Evolutionary conservation across 2,888 invertebrate genomes (phyloP), one percentile per base, ranked within the genome.

Genomic region (Sminthurides aquaticus): DNA sequence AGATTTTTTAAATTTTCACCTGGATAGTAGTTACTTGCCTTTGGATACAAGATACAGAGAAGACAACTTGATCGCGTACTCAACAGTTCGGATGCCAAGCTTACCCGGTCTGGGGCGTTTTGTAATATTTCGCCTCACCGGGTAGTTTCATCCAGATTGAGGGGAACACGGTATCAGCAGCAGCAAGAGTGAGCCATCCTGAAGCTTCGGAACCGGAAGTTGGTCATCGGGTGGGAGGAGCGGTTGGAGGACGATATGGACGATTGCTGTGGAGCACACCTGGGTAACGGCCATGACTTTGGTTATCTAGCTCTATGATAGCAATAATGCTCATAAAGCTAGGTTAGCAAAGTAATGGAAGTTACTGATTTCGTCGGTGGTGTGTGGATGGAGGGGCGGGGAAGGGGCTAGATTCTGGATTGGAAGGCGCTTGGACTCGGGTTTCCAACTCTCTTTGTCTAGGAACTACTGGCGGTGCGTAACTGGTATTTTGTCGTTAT

Each of bases 381-480:
- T 8, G 20, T 24, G 24, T 20, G 27, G 55, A 43, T n/a, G 24
- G 43, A 29, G 43, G 60, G 3, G 49, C 27, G 22, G 18, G 34
- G 60, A 20, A 20, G 8, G 11, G n/a, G n/a, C n/a, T n/a, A n/a
- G n/a, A n/a, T n/a, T n/a, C n/a, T n/a, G n/a, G 25, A 25, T 56
- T 56, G 26, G n/a, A 58, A 43, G n/a, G 57, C 26, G 18, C 26
- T 34, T 34, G 43, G 43, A 34, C 52, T 52, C 52, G 20, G 56
- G 59, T 55, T 43, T 52, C 60, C 59, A 70, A 66, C 68, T 69
- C 70, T 66, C 72, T 74, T 74, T 73, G 72, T 71, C 72, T 70
- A 71, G 72, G 74, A 74, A 71, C 72, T 74, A 72, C 69, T 74
- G 74, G 74, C 72, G 69, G 74, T 74, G 74, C 71, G 71, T 73